These are phyloP conservation scores for Cetonia aurata DNA, from an alignment of 2,888 invertebrate species.

Conservation along the genomic window DNA sequence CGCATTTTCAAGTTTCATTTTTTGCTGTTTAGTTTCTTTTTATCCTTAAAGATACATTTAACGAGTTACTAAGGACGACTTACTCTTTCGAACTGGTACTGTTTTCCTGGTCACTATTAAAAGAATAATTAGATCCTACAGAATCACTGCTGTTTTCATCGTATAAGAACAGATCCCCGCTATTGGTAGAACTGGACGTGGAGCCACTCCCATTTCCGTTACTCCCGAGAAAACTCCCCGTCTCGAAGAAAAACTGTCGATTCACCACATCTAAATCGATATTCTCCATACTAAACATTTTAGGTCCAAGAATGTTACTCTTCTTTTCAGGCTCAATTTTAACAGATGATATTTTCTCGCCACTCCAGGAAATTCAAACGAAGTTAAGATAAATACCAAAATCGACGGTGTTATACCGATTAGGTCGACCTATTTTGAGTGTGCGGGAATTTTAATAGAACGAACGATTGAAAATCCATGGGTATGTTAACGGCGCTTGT, in stretches of 20 bases:
- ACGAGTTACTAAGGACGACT: slow-evolving; percentile 53
- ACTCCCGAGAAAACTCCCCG: slow-evolving; percentile 66
- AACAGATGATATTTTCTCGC: slow-evolving; percentile 16
- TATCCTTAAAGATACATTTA: too few species aligned
- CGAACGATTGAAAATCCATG: not conserved
- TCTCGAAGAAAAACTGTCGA: slow-evolving; percentile 74
- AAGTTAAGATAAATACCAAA: not conserved
- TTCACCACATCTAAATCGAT: slow-evolving; percentile 78
- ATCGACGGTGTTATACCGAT: not conserved
- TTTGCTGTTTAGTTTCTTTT: too few species aligned
- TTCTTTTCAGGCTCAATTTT: slow-evolving; percentile 42
- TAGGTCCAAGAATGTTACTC: slow-evolving; percentile 47
- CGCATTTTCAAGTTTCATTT: too few species aligned
- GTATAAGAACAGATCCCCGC: slow-evolving; percentile 79
- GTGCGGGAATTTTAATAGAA: not conserved
- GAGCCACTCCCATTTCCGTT: slow-evolving; percentile 65
- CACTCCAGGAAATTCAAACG: slow-evolving; percentile 4
- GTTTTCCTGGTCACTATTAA: slow-evolving; percentile 88
- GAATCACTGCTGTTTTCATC: slow-evolving; percentile 74
- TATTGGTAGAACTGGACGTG: slow-evolving; percentile 74
- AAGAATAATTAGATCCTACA: slow-evolving; percentile 75
- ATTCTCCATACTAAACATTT: slow-evolving; percentile 77
- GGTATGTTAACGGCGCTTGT: slow-evolving; percentile 17
- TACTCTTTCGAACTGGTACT: slow-evolving; percentile 77
- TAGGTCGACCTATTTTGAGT: not conserved